Evolutionary conservation across 1,140 invertebrate genomes (phyloP), one percentile per base, ranked within the genome.

Genomic region (Vanessa tameamea): DNA sequence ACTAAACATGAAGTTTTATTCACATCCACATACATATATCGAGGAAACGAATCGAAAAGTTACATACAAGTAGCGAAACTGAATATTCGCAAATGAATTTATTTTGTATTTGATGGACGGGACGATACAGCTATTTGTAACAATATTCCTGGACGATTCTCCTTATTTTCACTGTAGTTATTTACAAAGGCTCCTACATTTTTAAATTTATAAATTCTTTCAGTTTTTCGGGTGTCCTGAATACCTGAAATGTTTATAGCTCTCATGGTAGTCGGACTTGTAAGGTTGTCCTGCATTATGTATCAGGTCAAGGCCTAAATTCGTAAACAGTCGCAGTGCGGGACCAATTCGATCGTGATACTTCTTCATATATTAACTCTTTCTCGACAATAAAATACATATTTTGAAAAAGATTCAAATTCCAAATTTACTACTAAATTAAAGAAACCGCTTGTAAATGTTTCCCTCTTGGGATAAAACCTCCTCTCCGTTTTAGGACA

Each of bases 251-350:
- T 69, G 57, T 69, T 68, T 64, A 69, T 74, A 59, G 64, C 61
- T 67, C 51, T 73, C 75, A 82, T 77, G 79, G 78, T 77, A 74
- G 69, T 76, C 51, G 67, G 66, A 73, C 72, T 69, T 26, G 66
- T 76, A 47, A 80, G 74, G 72, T 78, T 69, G 72, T 76, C 74
- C 47, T 89, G 82, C 84, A 89, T 89, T 89, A 87, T 86, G 78
- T 70, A 89, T 89, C 85, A 87, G 86, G 87, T 86, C 85, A 82
- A 82, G 81, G 75, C 87, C 84, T 84, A 80, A 84, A 87, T 89
- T 85, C 81, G 69, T 55, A 59, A 63, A 69, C 47, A 72, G 67
- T 64, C 57, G 72, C 48, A 69, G 48, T 69, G 66, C 72, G 65
- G 72, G 57, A 43, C 53, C 43, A 43, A 66, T 72, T 64, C 47